Evolutionary conservation across 2,113 vertebrate species (phyloP).

Genomic region (human (Homo sapiens)): DNA sequence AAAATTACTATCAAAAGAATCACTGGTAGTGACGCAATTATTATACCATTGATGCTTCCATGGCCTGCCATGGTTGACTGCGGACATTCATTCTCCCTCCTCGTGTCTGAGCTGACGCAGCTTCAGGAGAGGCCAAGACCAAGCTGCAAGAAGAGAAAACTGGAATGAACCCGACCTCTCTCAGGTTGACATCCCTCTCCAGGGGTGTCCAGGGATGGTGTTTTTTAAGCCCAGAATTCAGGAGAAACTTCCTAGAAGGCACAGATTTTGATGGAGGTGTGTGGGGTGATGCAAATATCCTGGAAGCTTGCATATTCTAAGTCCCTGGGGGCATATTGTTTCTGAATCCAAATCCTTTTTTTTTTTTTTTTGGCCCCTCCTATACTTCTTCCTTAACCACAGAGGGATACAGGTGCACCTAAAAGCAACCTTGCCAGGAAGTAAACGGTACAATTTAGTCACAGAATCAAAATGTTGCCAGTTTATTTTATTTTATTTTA

Average conservation of each 20-base stretch:
- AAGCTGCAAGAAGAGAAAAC: background rate
- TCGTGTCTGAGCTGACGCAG: slow-evolving; percentile 37
- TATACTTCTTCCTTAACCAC: background rate
- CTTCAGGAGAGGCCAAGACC: background rate
- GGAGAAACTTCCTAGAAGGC: background rate
- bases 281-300: background rate
- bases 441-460: background rate
- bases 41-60: background rate
- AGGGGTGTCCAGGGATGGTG: background rate
- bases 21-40: background rate
- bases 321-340: background rate
- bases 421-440: slow-evolving; percentile 25
- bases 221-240: background rate
- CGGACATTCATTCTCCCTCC: background rate
- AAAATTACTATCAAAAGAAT: slow-evolving; percentile 48
- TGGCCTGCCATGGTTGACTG: background rate
- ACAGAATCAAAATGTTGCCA: slow-evolving; percentile 6
- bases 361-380: background rate
- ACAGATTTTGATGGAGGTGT: background rate
- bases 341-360: slow-evolving; percentile 14
- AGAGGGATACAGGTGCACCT: background rate
- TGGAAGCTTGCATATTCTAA: background rate
- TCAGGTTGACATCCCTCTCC: background rate
- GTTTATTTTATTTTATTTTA: background rate
- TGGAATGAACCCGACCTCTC: background rate